phyloP scores from a whole-genome alignment of 2,888 invertebrate species.

The Beris chalybata region DNA sequence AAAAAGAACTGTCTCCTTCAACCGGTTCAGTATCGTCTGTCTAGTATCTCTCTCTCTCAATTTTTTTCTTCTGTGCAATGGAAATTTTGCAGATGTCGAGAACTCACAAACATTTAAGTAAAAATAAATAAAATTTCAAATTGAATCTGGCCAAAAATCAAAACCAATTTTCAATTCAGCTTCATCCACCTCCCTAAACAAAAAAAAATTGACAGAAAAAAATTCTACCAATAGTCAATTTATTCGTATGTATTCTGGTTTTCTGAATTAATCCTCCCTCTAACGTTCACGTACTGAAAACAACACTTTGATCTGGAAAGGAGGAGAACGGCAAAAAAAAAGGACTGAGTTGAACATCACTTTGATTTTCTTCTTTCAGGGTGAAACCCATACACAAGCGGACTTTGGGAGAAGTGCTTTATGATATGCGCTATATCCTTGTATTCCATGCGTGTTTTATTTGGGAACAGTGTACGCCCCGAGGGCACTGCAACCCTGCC shows the following conservation, averaged over 20 bases:
- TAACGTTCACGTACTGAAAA: too few relatives aligned
- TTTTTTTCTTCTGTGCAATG: too few relatives aligned
- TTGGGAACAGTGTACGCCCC: slow-evolving; percentile 13
- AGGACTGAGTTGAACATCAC: neutral
- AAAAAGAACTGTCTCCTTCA: too few relatives aligned
- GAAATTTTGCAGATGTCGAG: neutral
- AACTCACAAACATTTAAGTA: neutral
- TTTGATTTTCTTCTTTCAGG: neutral
- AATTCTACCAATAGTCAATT: too few relatives aligned
- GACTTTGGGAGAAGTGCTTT: neutral
- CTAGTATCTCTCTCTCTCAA: too few relatives aligned
- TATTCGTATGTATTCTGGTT: too few relatives aligned
- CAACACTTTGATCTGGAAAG: too few relatives aligned
- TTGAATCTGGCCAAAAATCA: slow-evolving; percentile 2
- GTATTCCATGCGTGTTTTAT: slow-evolving; percentile 15
- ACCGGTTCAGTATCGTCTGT: too few relatives aligned
- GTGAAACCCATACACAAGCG: neutral
- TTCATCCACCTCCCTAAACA: neutral
- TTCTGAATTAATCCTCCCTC: too few relatives aligned
- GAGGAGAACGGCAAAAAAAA: too few relatives aligned
- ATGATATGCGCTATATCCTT: neutral
- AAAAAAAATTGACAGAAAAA: neutral
- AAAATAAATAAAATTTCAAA: slow-evolving; percentile 8
- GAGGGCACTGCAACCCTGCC: slow-evolving; percentile 21
- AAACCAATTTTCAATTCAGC: slow-evolving; percentile 2